phyloP scores from a whole-genome alignment of 2,888 invertebrate genomes.

The Alsophila aescularia region DNA sequence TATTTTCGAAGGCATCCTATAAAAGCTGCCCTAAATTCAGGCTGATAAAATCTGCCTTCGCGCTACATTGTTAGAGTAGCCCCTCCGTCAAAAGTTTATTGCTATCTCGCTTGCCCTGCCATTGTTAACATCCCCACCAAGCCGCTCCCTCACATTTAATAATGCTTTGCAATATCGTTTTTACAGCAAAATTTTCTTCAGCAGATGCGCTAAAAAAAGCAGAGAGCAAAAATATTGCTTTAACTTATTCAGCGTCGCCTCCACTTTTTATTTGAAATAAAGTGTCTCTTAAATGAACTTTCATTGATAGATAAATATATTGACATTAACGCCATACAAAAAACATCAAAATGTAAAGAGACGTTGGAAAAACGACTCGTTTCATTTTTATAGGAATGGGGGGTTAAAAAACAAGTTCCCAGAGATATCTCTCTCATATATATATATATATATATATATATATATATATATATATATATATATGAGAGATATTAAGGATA shows the following conservation, averaged over 20 bases:
- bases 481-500: too few species aligned
- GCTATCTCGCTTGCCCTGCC: conserved; percentile 22
- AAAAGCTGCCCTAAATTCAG: conserved; percentile 14
- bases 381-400: too few species aligned
- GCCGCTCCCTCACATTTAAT: conserved; percentile 21
- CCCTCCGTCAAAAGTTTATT: conserved; percentile 25
- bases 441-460: too few species aligned
- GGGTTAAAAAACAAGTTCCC: too few species aligned
- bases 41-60: conserved; percentile 23
- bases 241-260: neutral
- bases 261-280: too few species aligned
- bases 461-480: too few species aligned
- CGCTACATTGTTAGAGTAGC: conserved; percentile 28
- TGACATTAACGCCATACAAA: too few species aligned
- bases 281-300: too few species aligned
- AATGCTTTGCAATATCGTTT: conserved; percentile 16
- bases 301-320: too few species aligned
- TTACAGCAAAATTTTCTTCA: neutral
- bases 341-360: too few species aligned
- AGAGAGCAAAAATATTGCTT: conserved; percentile 2
- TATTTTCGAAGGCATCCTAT: conserved; percentile 2
- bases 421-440: too few species aligned
- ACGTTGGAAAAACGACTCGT: too few species aligned
- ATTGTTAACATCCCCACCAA: conserved; percentile 30
- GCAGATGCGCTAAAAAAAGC: neutral